Percentiles rank a stretch among this genome's conserved stretches.
phyloP scores from a whole-genome alignment of 2,888 invertebrate genomes.

The Macaria notata region DNA sequence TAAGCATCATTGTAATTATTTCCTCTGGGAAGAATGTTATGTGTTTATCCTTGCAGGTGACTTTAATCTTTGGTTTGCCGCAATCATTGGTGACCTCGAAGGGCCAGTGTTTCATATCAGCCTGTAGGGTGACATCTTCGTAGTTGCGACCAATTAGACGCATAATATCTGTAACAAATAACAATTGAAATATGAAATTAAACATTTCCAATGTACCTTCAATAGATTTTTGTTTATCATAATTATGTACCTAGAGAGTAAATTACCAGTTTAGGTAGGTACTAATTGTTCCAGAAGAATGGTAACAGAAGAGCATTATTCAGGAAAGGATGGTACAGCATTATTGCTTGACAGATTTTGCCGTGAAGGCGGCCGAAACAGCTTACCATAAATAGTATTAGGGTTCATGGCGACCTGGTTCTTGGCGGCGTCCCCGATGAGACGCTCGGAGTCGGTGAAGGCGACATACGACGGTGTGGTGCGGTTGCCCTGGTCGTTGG shows the following conservation, averaged over 20 bases:
- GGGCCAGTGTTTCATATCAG: slow-evolving; percentile 97
- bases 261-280: too few species aligned
- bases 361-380: too few species aligned
- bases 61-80: slow-evolving; percentile 91
- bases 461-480: slow-evolving; percentile 94
- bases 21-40: slow-evolving; percentile 96
- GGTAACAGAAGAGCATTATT: too few species aligned
- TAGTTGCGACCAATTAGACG: slow-evolving; percentile 96
- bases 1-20: slow-evolving; percentile 95
- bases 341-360: too few species aligned
- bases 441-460: slow-evolving; percentile 91
- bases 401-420: slow-evolving; percentile 95
- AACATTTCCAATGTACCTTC: too few species aligned
- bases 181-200: too few species aligned
- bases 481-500: slow-evolving; percentile 95
- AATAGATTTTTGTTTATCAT: too few species aligned
- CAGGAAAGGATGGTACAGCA: too few species aligned
- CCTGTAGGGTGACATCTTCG: slow-evolving; percentile 93
- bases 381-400: too few species aligned
- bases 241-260: too few species aligned
- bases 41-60: slow-evolving; percentile 93
- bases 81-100: slow-evolving; percentile 92
- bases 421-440: slow-evolving; percentile 92
- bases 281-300: too few species aligned
- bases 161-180: slow-evolving; percentile 91